Evolutionary conservation across 2,113 vertebrate genomes (phyloP), one percentile per base, ranked within the genome.

Genomic region (Abramis brama): DNA sequence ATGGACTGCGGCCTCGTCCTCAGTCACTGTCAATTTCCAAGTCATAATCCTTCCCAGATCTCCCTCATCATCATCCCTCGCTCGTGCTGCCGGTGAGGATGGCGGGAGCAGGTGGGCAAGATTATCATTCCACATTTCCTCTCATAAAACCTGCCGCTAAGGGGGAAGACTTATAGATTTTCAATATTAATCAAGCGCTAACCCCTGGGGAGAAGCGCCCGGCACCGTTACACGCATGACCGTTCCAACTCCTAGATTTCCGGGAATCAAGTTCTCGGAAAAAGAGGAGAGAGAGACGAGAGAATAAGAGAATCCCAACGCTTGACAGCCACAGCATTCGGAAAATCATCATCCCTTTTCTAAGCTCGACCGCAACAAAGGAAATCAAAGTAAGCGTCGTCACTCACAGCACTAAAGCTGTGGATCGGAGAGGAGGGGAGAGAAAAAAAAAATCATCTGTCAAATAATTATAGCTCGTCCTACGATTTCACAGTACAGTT

Each of bases 391-490:
- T 85, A 80, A 80, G 75, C 83, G 83, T 78, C 83, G 75, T 87
- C 88, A 91, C 68, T 91, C 88, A 83, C 55, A 19, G 19, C 6
- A 6, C 19, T 57, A 57, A 57, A 83, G 81, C 85, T 66, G 50
- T 55, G 23, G 55, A 81, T 59, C 33, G 55, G 33, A 59, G 85
- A 75, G 80, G 87, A 68, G 62, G 64, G 78, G 60, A n/a, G n/a
- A 43, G 6, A 7, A 0, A 5, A 52, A 50, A 60, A 52, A 82
- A 89, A 88, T 85, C 70, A 87, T 86, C 80, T 80, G 87, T 88
- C 87, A 88, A 89, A 91, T 91, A 91, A 91, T 90, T 91, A 91
- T 68, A 91, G 90, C 89, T 89, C 89, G 50, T 89, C 89, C 85
- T 73, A 79, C 77, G n/a, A 89, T 86, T 91, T 86, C 88, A 87